phyloP scores from a whole-genome alignment of 1,140 invertebrate genomes.

The Brachionus rotundiformis region DNA sequence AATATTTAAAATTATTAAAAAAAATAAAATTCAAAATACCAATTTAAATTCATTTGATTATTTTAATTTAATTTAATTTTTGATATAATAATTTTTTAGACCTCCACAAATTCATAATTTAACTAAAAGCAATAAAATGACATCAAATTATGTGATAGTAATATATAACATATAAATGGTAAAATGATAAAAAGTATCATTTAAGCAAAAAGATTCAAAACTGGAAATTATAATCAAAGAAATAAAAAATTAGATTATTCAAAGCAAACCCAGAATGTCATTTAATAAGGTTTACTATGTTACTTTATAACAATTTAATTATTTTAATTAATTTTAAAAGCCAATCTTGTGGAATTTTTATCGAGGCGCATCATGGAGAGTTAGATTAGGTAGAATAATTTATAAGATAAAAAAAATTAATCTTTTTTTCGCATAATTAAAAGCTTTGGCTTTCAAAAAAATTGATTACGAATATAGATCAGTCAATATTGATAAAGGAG shows the following conservation, averaged over 20 bases:
- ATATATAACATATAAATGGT: no score
- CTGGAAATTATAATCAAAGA: not conserved
- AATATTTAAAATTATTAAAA: no score
- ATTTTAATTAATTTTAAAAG: slow-evolving; percentile 67
- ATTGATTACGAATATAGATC: slow-evolving; percentile 90
- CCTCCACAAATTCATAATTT: no score
- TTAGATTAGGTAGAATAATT: slow-evolving; percentile 71
- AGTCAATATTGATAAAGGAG: slow-evolving; percentile 75
- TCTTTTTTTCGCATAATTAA: not conserved
- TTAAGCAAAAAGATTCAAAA: not conserved
- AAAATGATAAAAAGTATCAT: no score
- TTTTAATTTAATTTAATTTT: no score
- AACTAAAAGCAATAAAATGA: no score
- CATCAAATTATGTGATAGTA: no score
- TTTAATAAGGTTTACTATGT: not conserved
- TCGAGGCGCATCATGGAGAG: slow-evolving; percentile 85
- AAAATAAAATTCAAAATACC: no score
- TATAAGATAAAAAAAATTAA: not conserved
- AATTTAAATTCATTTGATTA: no score
- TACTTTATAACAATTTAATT: not conserved
- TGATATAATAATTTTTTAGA: no score
- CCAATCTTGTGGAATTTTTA: slow-evolving; percentile 86
- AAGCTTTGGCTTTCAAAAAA: slow-evolving; percentile 83
- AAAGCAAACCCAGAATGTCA: no score
- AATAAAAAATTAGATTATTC: no score